These are phyloP conservation scores for Mallotus villosus DNA, from an alignment of 2,797 vertebrate species.

Conservation along the genomic window DNA sequence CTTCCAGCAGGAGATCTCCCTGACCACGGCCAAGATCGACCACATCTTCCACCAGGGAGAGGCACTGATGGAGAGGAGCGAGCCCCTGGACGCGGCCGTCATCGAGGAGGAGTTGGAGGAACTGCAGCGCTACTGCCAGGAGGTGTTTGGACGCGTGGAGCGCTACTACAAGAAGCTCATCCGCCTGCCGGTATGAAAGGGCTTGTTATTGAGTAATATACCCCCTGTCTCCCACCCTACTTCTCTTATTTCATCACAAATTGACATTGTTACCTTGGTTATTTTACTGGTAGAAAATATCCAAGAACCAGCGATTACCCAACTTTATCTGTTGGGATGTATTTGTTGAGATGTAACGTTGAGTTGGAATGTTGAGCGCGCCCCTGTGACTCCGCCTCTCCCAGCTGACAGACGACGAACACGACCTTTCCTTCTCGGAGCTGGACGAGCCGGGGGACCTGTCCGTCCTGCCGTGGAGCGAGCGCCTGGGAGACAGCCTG, in stretches of 20 bases:
- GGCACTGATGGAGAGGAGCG: constrained; percentile 90
- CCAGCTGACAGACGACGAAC: constrained; percentile 91
- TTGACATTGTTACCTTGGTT: too few relatives aligned
- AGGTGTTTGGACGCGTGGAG: constrained; percentile 95
- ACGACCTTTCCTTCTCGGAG: constrained; percentile 84
- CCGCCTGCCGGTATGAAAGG: constrained; percentile 82
- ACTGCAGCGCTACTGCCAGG: constrained; percentile 90
- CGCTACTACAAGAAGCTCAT: constrained; percentile 95
- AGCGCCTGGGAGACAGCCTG: constrained; percentile 76
- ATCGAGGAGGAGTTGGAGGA: constrained; percentile 97
- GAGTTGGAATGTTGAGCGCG: too few relatives aligned
- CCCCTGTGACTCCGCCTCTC: background rate
- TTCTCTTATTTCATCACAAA: too few relatives aligned
- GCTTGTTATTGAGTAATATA: background rate
- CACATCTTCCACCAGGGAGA: constrained; percentile 91
- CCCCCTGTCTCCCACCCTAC: constrained; percentile 18
- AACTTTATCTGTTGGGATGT: too few relatives aligned
- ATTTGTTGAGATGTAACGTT: too few relatives aligned
- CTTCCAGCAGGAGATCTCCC: constrained; percentile 94
- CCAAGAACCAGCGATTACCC: too few relatives aligned
- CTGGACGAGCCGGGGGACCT: constrained; percentile 86
- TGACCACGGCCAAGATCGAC: constrained; percentile 90
- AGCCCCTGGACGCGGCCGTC: constrained; percentile 90
- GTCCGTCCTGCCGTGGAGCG: constrained; percentile 86
- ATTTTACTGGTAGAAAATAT: too few relatives aligned